These are phyloP conservation scores for Sesamia inferens DNA, from an alignment of 2,888 invertebrate genomes.

Conservation along the genomic window DNA sequence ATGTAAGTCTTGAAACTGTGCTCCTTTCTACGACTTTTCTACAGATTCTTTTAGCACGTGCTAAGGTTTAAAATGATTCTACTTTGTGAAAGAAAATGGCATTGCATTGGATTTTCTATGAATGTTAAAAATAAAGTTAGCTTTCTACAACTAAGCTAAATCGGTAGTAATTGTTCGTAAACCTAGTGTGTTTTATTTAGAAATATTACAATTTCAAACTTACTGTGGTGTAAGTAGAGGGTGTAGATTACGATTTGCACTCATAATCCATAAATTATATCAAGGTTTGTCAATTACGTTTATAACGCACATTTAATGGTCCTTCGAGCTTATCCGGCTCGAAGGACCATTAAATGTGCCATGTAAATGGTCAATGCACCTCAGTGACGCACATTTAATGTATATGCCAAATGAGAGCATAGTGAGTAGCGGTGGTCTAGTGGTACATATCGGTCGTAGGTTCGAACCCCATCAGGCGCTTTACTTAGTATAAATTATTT, in stretches of 20 bases:
- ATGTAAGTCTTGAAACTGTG: background rate
- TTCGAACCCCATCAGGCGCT: too few species aligned
- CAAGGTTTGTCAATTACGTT: background rate
- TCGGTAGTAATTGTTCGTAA: background rate
- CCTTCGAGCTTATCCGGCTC: too few species aligned
- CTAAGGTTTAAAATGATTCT: slow-evolving; percentile 19
- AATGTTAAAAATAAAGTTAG: slow-evolving; percentile 27
- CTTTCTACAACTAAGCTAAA: slow-evolving; percentile 16
- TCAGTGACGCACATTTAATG: too few species aligned
- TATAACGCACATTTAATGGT: too few species aligned
- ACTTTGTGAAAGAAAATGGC: slow-evolving; percentile 21
- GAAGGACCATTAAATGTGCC: too few species aligned
- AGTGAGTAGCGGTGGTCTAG: too few species aligned
- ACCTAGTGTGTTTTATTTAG: background rate
- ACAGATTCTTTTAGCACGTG: slow-evolving; percentile 23
- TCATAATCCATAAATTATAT: background rate
- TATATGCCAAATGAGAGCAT: too few species aligned
- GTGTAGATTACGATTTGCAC: background rate
- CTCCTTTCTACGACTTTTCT: slow-evolving; percentile 22
- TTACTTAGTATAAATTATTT: too few species aligned
- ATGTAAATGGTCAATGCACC: too few species aligned
- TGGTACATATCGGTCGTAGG: too few species aligned
- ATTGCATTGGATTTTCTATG: slow-evolving; percentile 33
- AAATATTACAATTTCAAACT: background rate
- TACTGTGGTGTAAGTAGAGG: background rate